phyloP scores from a whole-genome alignment of 1,140 invertebrate genomes.

The Cydia fagiglandana region DNA sequence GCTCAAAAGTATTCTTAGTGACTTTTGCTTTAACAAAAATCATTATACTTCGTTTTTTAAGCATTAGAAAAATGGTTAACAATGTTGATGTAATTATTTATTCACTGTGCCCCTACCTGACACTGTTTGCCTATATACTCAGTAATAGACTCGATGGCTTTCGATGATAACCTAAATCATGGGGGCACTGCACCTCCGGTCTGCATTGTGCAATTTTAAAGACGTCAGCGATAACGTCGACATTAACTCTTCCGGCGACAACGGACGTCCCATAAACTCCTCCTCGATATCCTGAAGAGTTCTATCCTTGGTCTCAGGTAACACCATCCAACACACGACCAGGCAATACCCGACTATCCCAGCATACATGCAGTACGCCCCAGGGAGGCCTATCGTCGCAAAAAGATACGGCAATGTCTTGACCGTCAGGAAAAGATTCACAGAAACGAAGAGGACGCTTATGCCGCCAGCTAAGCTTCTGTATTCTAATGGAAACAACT shows the following conservation, averaged over 20 bases:
- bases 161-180: constrained; percentile 39
- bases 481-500: constrained; percentile 56
- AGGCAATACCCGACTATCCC: constrained; percentile 44
- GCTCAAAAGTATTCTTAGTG: no score
- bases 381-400: constrained; percentile 45
- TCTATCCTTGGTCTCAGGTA: constrained; percentile 59
- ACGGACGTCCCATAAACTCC: constrained; percentile 54
- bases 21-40: no score
- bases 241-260: constrained; percentile 53
- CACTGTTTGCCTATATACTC: no score
- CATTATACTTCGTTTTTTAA: no score
- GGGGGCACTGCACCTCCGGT: constrained; percentile 62
- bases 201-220: constrained; percentile 47
- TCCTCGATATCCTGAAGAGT: constrained; percentile 62
- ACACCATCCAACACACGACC: constrained; percentile 41
- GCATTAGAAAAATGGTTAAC: no score
- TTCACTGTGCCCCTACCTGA: no score
- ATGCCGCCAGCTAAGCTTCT: constrained; percentile 54
- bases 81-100: no score
- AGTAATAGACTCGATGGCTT: no score
- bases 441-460: constrained; percentile 51
- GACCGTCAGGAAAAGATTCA: constrained; percentile 51
- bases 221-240: constrained; percentile 56
- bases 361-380: constrained; percentile 48
- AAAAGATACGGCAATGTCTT: constrained; percentile 52